These are phyloP conservation scores for Onychomys torridus DNA, from an alignment of 2,797 vertebrate species.

Conservation along the genomic window DNA sequence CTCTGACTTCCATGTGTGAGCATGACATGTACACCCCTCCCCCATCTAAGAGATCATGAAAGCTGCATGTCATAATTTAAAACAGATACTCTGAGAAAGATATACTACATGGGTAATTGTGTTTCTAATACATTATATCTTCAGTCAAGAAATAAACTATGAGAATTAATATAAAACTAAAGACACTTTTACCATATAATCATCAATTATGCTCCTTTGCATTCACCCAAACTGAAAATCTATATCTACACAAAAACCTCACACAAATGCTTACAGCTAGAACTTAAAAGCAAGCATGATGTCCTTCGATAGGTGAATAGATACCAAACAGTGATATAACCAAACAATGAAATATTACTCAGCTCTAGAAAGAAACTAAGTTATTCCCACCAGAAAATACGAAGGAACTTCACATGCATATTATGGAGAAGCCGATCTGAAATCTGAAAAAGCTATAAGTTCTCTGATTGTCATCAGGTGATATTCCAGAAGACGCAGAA, in stretches of 20 bases:
- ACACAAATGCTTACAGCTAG: not conserved
- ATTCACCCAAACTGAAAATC: not conserved
- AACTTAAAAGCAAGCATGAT: not conserved
- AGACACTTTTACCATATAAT: not conserved
- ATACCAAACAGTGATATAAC: not conserved
- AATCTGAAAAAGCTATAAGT: not conserved
- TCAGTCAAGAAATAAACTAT: not conserved
- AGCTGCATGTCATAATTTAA: not conserved
- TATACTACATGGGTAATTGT: not conserved
- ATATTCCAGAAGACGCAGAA: conserved; percentile 10
- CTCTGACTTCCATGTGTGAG: not conserved
- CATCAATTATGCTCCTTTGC: not conserved
- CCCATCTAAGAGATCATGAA: not conserved
- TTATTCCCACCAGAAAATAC: conserved; percentile 4
- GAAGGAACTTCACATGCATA: not conserved
- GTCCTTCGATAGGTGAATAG: not conserved
- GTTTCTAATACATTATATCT: not conserved
- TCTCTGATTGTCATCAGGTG: not conserved
- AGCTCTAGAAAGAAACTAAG: conserved; percentile 22
- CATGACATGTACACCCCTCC: not conserved
- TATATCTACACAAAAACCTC: not conserved
- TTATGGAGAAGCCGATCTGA: not conserved
- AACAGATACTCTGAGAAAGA: not conserved
- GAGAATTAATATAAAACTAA: conserved; percentile 11
- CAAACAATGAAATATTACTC: conserved; percentile 9